Conservation (phyloP, 2,797 vertebrate genomes). For the Falco naumanni region DNA sequence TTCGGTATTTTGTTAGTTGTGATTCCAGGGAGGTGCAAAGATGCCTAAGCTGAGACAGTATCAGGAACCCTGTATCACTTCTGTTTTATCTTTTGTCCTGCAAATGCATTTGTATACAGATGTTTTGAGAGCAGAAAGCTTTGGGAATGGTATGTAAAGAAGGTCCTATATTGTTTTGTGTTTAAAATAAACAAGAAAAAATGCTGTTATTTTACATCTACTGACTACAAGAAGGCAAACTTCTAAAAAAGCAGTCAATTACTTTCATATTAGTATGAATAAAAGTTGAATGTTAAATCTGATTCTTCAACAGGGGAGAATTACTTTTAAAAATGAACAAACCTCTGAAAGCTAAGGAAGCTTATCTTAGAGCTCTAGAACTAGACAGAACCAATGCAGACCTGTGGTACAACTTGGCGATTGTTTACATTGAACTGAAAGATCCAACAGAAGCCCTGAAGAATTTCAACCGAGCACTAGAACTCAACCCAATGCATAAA, state of each 20-base stretch:
- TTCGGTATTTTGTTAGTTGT: background rate
- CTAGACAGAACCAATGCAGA: conserved; percentile 93
- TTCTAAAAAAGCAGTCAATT: background rate
- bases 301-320: conserved; percentile 86
- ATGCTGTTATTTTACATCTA: accelerated
- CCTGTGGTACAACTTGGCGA: conserved; percentile 98
- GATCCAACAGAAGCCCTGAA: conserved; percentile 92
- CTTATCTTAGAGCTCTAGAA: conserved; percentile 92
- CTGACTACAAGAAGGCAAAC: background rate
- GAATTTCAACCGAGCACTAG: conserved; percentile 94
- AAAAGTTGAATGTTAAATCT: conserved; percentile 25
- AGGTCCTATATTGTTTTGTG: background rate
- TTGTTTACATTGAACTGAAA: conserved; percentile 98
- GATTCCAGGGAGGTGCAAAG: background rate
- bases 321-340: conserved; percentile 98
- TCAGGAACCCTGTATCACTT: background rate
- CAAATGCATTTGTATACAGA: background rate
- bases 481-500: conserved; percentile 91
- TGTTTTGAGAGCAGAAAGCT: background rate
- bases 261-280: background rate
- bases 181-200: background rate
- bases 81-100: background rate
- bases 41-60: background rate
- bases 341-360: conserved; percentile 92
- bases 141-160: background rate